These are phyloP conservation scores for Hydractinia symbiolongicarpus DNA, from an alignment of 30 jellyfish, hydroid and myxozoan genomes.

Conservation along the genomic window DNA sequence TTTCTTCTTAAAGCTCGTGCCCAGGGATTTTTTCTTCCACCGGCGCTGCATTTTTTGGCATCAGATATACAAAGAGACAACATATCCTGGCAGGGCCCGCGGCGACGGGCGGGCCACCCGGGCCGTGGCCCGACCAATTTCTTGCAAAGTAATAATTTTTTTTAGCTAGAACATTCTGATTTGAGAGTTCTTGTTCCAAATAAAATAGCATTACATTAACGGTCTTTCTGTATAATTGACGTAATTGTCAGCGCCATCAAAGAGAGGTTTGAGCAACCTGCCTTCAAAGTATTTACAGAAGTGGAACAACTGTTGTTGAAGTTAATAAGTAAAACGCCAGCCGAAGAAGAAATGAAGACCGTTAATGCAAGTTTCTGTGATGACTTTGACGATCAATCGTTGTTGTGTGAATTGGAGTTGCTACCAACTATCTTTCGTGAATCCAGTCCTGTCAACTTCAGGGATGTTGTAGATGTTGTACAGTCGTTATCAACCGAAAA, in stretches of 20 bases:
- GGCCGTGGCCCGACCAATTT: no score
- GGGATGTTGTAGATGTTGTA: background rate
- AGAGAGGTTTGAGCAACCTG: slow-evolving; percentile 31
- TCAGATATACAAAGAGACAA: no score
- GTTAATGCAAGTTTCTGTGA: slow-evolving; percentile 7
- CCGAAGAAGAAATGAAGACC: slow-evolving; percentile 5
- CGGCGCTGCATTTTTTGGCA: no score
- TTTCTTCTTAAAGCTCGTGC: no score
- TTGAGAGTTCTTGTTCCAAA: no score
- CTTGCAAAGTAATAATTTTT: no score
- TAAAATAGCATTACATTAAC: no score
- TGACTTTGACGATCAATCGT: slow-evolving; percentile 7
- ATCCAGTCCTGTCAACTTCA: background rate
- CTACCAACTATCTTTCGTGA: background rate
- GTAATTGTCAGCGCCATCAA: slow-evolving; percentile 13
- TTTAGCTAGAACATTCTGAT: no score
- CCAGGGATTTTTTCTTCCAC: no score
- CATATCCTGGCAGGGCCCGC: no score
- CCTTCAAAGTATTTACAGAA: slow-evolving; percentile 17
- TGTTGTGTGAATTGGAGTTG: slow-evolving; percentile 17
- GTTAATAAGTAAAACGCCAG: slow-evolving; percentile 2
- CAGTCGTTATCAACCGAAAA: slow-evolving; percentile 1
- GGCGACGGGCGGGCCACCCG: no score
- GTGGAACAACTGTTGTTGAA: slow-evolving; percentile 19
- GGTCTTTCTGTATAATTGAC: no score